phyloP scores from a whole-genome alignment of 2,888 invertebrate genomes.

The Drosophila nigricruria region DNA sequence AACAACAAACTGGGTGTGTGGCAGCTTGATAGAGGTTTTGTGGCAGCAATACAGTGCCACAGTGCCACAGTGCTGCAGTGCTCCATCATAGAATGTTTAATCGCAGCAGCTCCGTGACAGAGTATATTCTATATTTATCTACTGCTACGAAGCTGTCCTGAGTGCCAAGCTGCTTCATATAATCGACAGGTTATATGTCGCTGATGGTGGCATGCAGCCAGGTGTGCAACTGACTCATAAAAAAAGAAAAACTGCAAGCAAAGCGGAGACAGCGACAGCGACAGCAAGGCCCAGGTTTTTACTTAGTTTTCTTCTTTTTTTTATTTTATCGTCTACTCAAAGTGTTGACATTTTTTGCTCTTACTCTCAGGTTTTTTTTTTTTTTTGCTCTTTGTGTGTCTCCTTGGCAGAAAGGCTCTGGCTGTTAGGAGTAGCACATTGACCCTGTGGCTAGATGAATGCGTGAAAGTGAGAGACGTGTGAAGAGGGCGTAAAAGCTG shows the following conservation, averaged over 20 bases:
- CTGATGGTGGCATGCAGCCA: conserved; percentile 28
- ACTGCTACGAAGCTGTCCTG: not conserved
- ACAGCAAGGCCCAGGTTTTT: conserved; percentile 17
- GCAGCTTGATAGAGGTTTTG: conserved; percentile 14
- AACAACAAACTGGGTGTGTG: conserved; percentile 7
- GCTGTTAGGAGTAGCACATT: conserved; percentile 10
- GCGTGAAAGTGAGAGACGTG: not conserved
- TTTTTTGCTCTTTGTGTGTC: not conserved
- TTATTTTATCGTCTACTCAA: conserved; percentile 26
- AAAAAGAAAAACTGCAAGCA: conserved; percentile 28
- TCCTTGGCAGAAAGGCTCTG: not conserved
- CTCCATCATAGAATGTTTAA: conserved; percentile 55
- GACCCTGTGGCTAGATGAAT: conserved; percentile 4
- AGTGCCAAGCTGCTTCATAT: conserved; percentile 50
- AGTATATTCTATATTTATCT: conserved; percentile 5
- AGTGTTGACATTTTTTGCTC: conserved; percentile 53
- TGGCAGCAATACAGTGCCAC: not conserved
- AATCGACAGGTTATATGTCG: conserved; percentile 37
- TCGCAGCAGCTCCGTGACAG: conserved; percentile 15
- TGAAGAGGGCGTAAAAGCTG: not conserved
- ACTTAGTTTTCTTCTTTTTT: conserved; percentile 21
- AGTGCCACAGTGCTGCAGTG: conserved; percentile 1
- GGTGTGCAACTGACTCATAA: conserved; percentile 32
- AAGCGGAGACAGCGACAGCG: conserved; percentile 9
- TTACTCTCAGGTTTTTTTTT: conserved; percentile 29